Conservation (phyloP, 2,797 vertebrate genomes). For the Xenentodon cancila region DNA sequence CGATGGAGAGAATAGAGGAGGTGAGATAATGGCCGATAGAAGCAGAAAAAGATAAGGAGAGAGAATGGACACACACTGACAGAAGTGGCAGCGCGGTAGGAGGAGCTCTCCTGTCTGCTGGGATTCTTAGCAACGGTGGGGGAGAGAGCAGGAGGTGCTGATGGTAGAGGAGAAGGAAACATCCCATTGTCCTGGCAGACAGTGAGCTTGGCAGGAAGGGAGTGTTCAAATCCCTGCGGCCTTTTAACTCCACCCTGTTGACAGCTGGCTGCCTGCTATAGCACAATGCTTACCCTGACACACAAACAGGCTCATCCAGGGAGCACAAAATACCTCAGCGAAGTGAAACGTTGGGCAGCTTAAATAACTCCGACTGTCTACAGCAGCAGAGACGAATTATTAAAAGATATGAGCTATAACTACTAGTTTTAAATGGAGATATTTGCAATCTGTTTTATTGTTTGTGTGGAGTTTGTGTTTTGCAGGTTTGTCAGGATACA, state of each 20-base stretch:
- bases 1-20: constrained; percentile 70
- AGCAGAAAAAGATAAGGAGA: constrained; percentile 62
- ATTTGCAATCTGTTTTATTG: background rate
- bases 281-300: constrained; percentile 62
- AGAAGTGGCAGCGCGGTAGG: constrained; percentile 59
- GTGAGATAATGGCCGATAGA: constrained; percentile 68
- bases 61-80: constrained; percentile 68
- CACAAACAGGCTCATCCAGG: constrained; percentile 49
- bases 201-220: constrained; percentile 75
- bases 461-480: too few relatives aligned
- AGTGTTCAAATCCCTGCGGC: constrained; percentile 71
- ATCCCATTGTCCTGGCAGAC: constrained; percentile 76
- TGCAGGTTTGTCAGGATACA: too few relatives aligned
- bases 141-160: constrained; percentile 41
- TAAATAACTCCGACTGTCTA: constrained; percentile 35
- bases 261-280: constrained; percentile 73
- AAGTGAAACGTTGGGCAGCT: constrained; percentile 33
- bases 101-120: constrained; percentile 65
- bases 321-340: constrained; percentile 40
- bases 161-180: constrained; percentile 51
- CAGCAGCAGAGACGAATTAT: constrained; percentile 21
- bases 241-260: constrained; percentile 77
- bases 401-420: background rate
- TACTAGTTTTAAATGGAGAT: background rate
- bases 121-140: constrained; percentile 55